Percentiles rank a stretch among this genome's conserved stretches.
Conservation (phyloP, 1,140 invertebrate genomes). For the Macrostomum lignano region DNA sequence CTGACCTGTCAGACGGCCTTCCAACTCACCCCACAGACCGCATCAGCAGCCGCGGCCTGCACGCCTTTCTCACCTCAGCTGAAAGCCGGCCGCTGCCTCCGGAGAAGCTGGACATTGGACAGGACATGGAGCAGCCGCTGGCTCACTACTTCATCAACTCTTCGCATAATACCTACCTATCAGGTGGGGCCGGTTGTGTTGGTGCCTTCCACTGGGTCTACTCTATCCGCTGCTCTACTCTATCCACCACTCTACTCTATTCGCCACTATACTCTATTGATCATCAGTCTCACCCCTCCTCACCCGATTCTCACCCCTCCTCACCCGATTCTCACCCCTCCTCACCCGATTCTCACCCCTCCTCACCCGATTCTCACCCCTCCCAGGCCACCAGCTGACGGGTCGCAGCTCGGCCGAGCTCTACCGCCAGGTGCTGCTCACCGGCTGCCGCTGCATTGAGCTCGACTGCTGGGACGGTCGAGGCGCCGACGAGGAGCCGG, state of each 20-base stretch:
- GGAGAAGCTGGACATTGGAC: constrained; percentile 69
- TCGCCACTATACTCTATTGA: not conserved
- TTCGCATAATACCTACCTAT: constrained; percentile 92
- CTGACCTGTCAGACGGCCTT: not conserved
- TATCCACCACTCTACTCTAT: not conserved
- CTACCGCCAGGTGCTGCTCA: constrained; percentile 68
- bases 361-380: not conserved
- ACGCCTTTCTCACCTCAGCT: constrained; percentile 89
- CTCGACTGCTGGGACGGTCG: constrained; percentile 85
- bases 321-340: no score
- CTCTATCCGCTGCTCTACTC: not conserved
- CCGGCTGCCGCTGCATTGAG: constrained; percentile 85
- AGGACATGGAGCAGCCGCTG: constrained; percentile 87
- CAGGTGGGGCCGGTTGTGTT: constrained; percentile 32
- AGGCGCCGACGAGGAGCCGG: constrained; percentile 75
- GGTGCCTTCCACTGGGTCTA: not conserved
- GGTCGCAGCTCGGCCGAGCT: constrained; percentile 82
- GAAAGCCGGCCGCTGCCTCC: constrained; percentile 94
- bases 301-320: no score
- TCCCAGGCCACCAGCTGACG: constrained; percentile 59
- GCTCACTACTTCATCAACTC: constrained; percentile 97
- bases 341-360: no score
- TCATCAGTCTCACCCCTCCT: not conserved
- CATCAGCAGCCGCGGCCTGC: constrained; percentile 68
- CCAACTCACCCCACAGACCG: constrained; percentile 33